Conservation (phyloP, 92 coral and sea anemone genomes). For the Heliopora coerulea region DNA sequence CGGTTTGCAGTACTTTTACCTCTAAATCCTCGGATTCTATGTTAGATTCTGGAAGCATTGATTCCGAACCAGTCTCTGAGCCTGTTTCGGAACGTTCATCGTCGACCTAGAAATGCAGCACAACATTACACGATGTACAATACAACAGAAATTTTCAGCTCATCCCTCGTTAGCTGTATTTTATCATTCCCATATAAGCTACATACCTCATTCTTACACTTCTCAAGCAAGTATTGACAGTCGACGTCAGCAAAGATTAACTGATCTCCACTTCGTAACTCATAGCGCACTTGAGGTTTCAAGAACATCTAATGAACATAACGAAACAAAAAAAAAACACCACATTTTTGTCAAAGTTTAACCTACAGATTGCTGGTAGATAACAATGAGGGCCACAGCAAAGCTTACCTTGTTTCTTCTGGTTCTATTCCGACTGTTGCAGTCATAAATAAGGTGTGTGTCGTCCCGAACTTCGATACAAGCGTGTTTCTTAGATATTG, state of each 20-base stretch:
- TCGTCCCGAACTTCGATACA: constrained; percentile 75
- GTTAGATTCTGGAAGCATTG: constrained; percentile 64
- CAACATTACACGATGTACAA: background rate
- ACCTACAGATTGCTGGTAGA: no score
- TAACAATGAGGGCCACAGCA: no score
- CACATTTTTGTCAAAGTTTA: no score
- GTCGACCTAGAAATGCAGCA: constrained; percentile 33
- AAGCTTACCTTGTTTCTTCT: constrained; percentile 73
- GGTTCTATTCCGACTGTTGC: constrained; percentile 84
- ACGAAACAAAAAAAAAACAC: background rate
- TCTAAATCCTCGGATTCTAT: constrained; percentile 45
- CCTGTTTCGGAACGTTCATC: constrained; percentile 64
- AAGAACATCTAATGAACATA: constrained; percentile 55
- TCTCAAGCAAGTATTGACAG: constrained; percentile 72
- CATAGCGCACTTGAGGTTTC: constrained; percentile 79
- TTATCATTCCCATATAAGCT: no score
- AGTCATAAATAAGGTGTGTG: constrained; percentile 79
- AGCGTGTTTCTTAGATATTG: constrained; percentile 94
- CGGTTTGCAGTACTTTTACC: no score
- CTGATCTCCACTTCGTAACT: constrained; percentile 77
- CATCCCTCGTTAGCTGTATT: no score
- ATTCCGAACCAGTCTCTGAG: constrained; percentile 96
- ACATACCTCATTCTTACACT: constrained; percentile 41
- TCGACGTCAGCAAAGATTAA: constrained; percentile 76
- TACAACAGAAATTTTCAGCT: no score